Evolutionary conservation across 2,113 vertebrate genomes (phyloP).

Genomic region (Brachyistius frenatus): DNA sequence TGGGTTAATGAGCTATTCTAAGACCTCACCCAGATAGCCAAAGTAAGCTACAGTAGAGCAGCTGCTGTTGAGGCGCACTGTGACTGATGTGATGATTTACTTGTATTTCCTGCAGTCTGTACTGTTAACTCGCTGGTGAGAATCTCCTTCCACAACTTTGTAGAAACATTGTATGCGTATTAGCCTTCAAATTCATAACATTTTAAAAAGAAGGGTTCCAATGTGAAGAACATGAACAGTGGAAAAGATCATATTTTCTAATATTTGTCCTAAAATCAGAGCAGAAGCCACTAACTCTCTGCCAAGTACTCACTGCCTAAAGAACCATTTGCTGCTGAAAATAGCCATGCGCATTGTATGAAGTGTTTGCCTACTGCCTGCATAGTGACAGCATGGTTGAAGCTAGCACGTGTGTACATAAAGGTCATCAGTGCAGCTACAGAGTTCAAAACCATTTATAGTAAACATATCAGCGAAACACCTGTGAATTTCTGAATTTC

Average conservation of each 20-base stretch:
- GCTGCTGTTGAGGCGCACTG: constrained; percentile 63
- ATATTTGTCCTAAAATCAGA: background rate
- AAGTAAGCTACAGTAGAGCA: constrained; percentile 75
- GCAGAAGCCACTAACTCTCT: constrained; percentile 22
- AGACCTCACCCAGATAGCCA: constrained; percentile 76
- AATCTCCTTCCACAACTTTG: constrained; percentile 5
- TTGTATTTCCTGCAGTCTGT: constrained; percentile 38
- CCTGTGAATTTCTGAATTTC: no score
- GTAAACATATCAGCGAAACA: background rate
- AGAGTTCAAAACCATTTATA: constrained; percentile 54
- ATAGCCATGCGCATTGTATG: constrained; percentile 76
- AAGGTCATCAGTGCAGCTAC: constrained; percentile 61
- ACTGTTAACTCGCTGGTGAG: constrained; percentile 5
- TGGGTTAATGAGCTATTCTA: constrained; percentile 81
- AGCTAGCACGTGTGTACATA: constrained; percentile 60
- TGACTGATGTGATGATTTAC: constrained; percentile 54
- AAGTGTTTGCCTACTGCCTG: constrained; percentile 74
- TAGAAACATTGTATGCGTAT: background rate
- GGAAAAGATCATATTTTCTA: background rate
- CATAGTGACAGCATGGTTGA: constrained; percentile 58
- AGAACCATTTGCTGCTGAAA: constrained; percentile 71
- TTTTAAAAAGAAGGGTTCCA: background rate
- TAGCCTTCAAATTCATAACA: background rate
- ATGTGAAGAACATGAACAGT: background rate
- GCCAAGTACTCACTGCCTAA: constrained; percentile 44